A percentile compares a stretch with the other conserved stretches of the same genome.
phyloP scores from a whole-genome alignment of 2,797 vertebrate genomes.

The Phoeniculus purpureus region DNA sequence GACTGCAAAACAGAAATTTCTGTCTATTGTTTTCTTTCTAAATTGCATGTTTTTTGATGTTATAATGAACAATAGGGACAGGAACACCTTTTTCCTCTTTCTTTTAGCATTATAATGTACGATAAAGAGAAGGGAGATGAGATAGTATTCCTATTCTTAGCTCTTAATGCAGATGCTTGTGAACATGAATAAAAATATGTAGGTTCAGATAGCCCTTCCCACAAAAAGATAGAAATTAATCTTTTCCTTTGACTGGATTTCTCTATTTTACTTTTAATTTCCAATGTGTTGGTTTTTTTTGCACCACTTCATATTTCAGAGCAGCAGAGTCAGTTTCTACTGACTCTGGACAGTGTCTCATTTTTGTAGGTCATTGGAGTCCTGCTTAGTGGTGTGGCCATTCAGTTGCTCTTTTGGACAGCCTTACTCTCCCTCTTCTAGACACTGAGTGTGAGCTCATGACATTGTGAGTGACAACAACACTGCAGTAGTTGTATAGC shows the following conservation, averaged over 20 bases:
- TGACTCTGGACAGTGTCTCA: neutral
- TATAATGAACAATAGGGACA: slow-evolving; percentile 10
- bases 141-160: slow-evolving; percentile 46
- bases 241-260: neutral
- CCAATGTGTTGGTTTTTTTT: neutral
- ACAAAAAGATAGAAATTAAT: slow-evolving; percentile 31
- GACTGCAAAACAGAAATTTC: neutral
- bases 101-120: slow-evolving; percentile 19
- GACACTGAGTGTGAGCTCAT: neutral
- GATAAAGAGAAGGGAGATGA: slow-evolving; percentile 48
- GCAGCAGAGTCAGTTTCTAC: neutral
- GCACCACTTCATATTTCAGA: neutral
- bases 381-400: neutral
- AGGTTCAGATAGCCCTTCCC: neutral
- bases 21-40: neutral
- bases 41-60: neutral
- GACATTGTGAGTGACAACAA: neutral
- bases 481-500: neutral
- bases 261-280: slow-evolving; percentile 5
- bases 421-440: neutral
- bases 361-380: neutral
- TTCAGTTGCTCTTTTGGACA: neutral
- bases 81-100: slow-evolving; percentile 1
- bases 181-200: neutral
- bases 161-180: neutral